Conservation (phyloP, 1,140 invertebrate species). For the Parasteatoda tepidariorum region DNA sequence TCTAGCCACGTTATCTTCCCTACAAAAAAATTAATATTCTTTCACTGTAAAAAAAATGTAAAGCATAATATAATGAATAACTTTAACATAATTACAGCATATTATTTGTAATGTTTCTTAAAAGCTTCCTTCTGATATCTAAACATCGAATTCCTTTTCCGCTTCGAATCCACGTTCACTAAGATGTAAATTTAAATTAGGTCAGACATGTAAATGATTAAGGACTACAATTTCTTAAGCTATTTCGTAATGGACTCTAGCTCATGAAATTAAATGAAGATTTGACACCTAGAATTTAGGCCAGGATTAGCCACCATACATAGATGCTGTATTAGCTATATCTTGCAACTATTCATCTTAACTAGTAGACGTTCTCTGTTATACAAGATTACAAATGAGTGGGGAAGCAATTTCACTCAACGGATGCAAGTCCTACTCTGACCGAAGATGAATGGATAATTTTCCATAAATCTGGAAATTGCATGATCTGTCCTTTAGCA, state of each 20-base stretch:
- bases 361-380: background rate
- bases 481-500: background rate
- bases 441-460: background rate
- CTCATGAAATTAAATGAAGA: background rate
- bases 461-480: background rate
- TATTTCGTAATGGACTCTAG: background rate
- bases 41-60: no score
- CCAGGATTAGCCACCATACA: background rate
- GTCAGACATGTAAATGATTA: no score
- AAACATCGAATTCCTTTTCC: no score
- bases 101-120: no score
- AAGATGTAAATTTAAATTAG: no score
- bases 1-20: no score
- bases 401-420: background rate
- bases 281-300: background rate
- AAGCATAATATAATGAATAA: no score
- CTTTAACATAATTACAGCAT: no score
- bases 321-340: background rate
- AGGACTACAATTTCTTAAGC: background rate
- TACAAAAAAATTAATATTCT: no score
- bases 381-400: background rate
- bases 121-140: no score
- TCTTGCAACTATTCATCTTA: background rate
- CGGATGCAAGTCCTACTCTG: background rate
- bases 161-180: no score